Evolutionary conservation across 2,113 vertebrate genomes (phyloP).

Genomic region (Pelecanoides urinatrix): DNA sequence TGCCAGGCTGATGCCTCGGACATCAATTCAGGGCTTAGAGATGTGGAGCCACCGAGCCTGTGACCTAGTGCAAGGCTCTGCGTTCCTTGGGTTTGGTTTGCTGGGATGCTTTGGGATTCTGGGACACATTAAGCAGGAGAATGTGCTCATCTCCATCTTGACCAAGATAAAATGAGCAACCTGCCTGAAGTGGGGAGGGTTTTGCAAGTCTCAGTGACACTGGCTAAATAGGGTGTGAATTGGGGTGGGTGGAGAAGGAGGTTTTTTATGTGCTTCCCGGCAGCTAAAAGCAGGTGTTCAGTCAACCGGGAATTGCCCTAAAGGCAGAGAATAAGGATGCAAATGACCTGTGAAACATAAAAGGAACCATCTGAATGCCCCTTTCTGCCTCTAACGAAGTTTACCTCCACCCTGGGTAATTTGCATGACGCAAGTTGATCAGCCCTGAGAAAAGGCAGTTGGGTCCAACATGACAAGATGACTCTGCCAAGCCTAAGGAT

Average conservation of each 20-base stretch:
- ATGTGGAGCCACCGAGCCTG: rapidly evolving
- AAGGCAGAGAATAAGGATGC: constrained; percentile 57
- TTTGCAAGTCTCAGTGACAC: background rate
- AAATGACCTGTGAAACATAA: constrained; percentile 46
- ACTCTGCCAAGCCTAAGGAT: background rate
- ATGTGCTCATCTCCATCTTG: background rate
- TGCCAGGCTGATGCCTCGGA: background rate
- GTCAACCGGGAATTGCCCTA: constrained; percentile 17
- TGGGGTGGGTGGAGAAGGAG: background rate
- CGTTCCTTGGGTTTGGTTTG: background rate
- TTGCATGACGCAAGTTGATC: constrained; percentile 23
- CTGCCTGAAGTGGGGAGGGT: background rate
- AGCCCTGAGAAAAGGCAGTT: background rate
- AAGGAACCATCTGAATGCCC: constrained; percentile 25
- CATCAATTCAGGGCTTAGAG: background rate
- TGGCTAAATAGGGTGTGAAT: background rate
- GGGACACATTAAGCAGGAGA: background rate
- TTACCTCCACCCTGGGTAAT: constrained; percentile 23
- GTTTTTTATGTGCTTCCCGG: background rate
- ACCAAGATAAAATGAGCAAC: background rate
- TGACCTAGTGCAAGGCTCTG: background rate
- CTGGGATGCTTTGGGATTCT: background rate
- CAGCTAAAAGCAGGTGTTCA: constrained; percentile 47
- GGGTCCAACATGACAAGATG: background rate
- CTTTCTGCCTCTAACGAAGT: background rate